Percentiles rank a stretch among this genome's conserved stretches.
These are phyloP conservation scores for Stenoptilia bipunctidactyla DNA, from an alignment of 2,888 invertebrate genomes.

Conservation along the genomic window DNA sequence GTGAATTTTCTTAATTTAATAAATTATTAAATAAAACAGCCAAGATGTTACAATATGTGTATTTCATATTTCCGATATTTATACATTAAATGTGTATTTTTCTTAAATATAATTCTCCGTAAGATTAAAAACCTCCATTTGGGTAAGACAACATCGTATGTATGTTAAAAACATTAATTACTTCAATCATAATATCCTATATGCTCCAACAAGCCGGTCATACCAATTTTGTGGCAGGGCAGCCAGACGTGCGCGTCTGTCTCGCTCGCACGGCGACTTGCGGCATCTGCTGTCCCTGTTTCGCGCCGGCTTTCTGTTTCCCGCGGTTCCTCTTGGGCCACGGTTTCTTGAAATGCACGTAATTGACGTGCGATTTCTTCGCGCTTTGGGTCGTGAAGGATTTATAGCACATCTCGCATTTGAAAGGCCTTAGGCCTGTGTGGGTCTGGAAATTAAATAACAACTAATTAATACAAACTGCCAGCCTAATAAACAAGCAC, in stretches of 20 bases:
- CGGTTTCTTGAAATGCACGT: slow-evolving; percentile 1
- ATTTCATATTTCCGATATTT: too few species aligned
- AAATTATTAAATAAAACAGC: too few species aligned
- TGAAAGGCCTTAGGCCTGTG: not conserved
- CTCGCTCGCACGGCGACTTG: slow-evolving; percentile 22
- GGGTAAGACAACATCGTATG: too few species aligned
- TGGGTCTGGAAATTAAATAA: not conserved
- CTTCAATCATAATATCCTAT: slow-evolving; percentile 34
- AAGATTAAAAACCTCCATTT: too few species aligned
- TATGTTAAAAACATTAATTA: too few species aligned
- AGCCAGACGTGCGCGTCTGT: slow-evolving; percentile 39
- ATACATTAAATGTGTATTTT: too few species aligned
- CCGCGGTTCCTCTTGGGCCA: slow-evolving; percentile 3
- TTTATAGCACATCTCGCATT: slow-evolving; percentile 1
- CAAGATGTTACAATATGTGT: too few species aligned
- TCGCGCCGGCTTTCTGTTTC: slow-evolving; percentile 5
- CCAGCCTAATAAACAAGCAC: too few species aligned
- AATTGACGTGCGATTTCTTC: not conserved
- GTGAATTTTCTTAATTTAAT: too few species aligned
- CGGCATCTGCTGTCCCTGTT: not conserved
- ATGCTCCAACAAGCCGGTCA: slow-evolving; percentile 34
- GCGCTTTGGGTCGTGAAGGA: not conserved
- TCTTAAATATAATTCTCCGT: too few species aligned
- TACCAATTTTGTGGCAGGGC: slow-evolving; percentile 32
- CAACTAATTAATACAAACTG: too few species aligned